Conservation (phyloP, 2,113 vertebrate genomes). For the Tachuris rubrigastra region DNA sequence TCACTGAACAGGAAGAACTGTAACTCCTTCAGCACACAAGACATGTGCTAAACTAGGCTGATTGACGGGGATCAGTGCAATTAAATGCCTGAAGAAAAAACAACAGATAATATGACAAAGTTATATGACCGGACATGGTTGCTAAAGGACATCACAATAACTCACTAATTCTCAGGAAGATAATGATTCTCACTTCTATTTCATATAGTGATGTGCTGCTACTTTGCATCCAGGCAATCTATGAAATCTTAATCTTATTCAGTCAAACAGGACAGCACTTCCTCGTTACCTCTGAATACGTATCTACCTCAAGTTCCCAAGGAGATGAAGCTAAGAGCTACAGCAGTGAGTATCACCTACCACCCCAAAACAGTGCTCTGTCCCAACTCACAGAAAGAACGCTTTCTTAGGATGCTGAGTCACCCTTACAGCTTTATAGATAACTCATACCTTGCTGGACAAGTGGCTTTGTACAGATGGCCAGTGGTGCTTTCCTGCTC, state of each 20-base stretch:
- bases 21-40: not conserved
- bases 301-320: not conserved
- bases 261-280: not conserved
- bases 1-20: not conserved
- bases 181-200: not conserved
- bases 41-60: not conserved
- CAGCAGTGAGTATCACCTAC: not conserved
- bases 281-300: not conserved
- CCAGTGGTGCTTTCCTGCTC: conserved; percentile 73
- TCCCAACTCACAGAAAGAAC: not conserved
- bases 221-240: not conserved
- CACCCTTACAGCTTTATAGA: not conserved
- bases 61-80: not conserved
- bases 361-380: not conserved
- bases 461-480: conserved; percentile 81
- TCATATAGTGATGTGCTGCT: not conserved
- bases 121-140: not conserved
- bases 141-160: not conserved
- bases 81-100: not conserved
- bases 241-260: not conserved
- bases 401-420: not conserved
- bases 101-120: not conserved
- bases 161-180: not conserved
- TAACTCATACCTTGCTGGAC: conserved; percentile 78
- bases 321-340: not conserved